Conservation (phyloP, 2,797 vertebrate species). For the Ctenopoma multispine region DNA sequence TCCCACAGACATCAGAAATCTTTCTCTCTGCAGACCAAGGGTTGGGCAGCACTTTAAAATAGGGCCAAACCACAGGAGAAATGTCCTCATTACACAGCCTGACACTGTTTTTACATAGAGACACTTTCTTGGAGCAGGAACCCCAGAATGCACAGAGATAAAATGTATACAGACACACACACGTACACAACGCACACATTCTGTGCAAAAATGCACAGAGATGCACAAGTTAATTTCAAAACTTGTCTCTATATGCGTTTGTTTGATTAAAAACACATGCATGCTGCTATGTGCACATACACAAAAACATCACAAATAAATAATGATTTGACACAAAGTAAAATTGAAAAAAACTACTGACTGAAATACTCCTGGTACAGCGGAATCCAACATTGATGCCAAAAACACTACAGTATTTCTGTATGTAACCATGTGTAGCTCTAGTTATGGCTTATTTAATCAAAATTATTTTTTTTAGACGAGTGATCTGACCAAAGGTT, state of each 20-base stretch:
- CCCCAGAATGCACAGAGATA: constrained; percentile 30
- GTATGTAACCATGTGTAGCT: constrained; percentile 21
- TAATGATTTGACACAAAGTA: not conserved
- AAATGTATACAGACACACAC: constrained; percentile 30
- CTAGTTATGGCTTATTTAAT: constrained; percentile 33
- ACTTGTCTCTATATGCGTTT: no score
- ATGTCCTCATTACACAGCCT: constrained; percentile 71
- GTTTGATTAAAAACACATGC: not conserved
- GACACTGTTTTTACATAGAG: constrained; percentile 53
- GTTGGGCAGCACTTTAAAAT: constrained; percentile 63
- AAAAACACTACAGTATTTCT: constrained; percentile 8
- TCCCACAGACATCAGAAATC: constrained; percentile 19
- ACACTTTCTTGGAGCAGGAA: constrained; percentile 47
- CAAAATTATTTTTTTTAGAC: constrained; percentile 30
- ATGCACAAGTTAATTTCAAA: no score
- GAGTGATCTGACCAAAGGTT: constrained; percentile 1
- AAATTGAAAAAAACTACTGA: not conserved
- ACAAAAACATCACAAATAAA: not conserved
- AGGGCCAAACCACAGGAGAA: constrained; percentile 66
- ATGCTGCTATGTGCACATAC: not conserved
- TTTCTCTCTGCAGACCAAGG: constrained; percentile 30
- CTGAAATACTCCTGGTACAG: not conserved
- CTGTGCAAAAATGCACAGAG: not conserved
- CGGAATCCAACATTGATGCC: not conserved
- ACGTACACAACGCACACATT: no score